Evolutionary conservation across 2,888 invertebrate species (phyloP), one percentile per base, ranked within the genome.

Genomic region (Villa cingulata): DNA sequence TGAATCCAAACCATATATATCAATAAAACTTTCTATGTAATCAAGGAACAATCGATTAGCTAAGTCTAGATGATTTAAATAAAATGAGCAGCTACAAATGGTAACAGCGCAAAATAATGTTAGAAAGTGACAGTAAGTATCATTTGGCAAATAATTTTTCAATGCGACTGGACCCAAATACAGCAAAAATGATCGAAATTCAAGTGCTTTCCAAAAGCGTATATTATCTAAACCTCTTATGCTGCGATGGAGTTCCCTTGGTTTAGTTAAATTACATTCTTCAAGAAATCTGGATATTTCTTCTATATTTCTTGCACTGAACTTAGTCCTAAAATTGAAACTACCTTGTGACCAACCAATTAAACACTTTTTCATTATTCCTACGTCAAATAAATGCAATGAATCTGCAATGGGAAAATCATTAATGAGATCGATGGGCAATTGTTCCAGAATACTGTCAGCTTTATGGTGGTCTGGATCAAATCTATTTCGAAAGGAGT

Each of bases 171-270:
- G 46, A 34, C 55, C 53, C 2, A 51, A 32, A 37, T 57, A 56
- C 18, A 49, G 43, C 16, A 57, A 37, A 50, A 57, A 56, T 15
- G 45, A 42, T 17, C 55, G 48, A 45, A 36, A 56, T 51, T 58
- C 57, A 7, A 51, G 48, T 10, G 48, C 57, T 46, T 58, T 58
- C 57, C 58, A 58, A 45, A 36, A 37, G 4, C 10, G 19, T 10
- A 48, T 20, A 2, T 14, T 16, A 29, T 49, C 37, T 2, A 49
- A 12, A 12, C 14, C 17, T 34, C 45, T 45, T 4, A 27, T 39
- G 19, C 2, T 19, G 41, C 44, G 36, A n/a, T 37, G 36, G 23
- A 48, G 41, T 34, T 48, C 48, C 10, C 20, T 44, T 14, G 48
- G 44, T n/a, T 18, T 9, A 10, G 2, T 10, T 6, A 4, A 12